Conservation (phyloP, 2,888 invertebrate species). For the Callyntrura sp. region DNA sequence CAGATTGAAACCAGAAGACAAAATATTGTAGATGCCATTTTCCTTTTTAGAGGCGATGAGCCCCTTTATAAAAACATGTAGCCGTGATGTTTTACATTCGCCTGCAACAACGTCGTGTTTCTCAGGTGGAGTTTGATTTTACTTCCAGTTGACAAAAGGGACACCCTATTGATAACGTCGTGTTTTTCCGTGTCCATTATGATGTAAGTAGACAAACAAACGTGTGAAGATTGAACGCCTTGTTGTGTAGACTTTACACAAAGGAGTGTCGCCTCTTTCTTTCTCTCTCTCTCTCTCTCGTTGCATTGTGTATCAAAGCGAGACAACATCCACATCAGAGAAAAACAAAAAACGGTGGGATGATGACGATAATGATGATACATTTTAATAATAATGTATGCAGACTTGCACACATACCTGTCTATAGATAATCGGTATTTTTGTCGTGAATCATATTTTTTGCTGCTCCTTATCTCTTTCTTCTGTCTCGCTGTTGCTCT, state of each 20-base stretch:
- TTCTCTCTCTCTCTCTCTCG: neutral
- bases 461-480: constrained; percentile 15
- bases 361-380: neutral
- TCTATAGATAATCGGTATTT: constrained; percentile 21
- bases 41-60: neutral
- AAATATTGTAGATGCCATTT: constrained; percentile 3
- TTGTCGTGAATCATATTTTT: constrained; percentile 37
- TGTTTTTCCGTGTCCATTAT: constrained; percentile 47
- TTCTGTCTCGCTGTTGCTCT: constrained; percentile 3
- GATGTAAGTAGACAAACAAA: constrained; percentile 41
- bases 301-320: neutral
- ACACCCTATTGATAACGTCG: constrained; percentile 59
- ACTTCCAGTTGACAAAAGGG: constrained; percentile 57
- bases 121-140: constrained; percentile 39
- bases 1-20: constrained; percentile 19
- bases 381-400: constrained; percentile 46
- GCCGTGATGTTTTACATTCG: constrained; percentile 6
- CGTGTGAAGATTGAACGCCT: constrained; percentile 48
- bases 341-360: too few species aligned
- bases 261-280: constrained; percentile 42
- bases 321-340: neutral
- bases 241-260: neutral
- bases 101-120: neutral
- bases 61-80: neutral
- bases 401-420: constrained; percentile 14